phyloP scores from a whole-genome alignment of 2,113 vertebrate genomes.

The Phrynosoma platyrhinos region DNA sequence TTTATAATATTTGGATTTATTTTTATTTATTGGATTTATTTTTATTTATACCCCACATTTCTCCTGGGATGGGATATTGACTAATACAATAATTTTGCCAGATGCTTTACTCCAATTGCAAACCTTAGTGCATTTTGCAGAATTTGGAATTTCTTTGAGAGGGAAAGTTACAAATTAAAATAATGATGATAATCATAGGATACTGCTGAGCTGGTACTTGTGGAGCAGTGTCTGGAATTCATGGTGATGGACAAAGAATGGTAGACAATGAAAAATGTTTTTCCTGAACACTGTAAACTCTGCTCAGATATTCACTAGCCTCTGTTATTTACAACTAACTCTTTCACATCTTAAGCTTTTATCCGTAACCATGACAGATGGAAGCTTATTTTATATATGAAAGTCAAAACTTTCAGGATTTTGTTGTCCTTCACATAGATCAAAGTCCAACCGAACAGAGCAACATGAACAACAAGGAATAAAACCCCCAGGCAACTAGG shows the following conservation, averaged over 20 bases:
- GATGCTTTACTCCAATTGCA: neutral
- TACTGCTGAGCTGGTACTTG: neutral
- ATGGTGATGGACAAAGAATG: neutral
- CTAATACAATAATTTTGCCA: neutral
- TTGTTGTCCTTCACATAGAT: neutral
- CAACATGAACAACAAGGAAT: neutral
- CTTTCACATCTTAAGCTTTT: neutral
- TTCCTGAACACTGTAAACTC: neutral
- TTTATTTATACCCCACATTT: too few relatives aligned
- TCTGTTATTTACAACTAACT: neutral
- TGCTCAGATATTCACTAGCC: neutral
- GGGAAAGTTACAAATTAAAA: neutral
- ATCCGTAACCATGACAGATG: neutral
- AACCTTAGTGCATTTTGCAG: neutral
- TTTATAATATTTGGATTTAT: neutral
- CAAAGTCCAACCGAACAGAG: neutral
- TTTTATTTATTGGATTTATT: too few relatives aligned
- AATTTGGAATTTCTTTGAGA: neutral
- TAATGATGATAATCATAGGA: neutral
- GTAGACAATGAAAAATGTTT: neutral
- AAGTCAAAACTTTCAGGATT: constrained; percentile 20
- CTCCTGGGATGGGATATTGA: too few relatives aligned
- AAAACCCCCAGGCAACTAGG: neutral
- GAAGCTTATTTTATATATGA: constrained; percentile 2
- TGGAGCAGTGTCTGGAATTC: neutral